phyloP scores from a whole-genome alignment of 2,113 vertebrate species.

The Gobiocypris rarus region DNA sequence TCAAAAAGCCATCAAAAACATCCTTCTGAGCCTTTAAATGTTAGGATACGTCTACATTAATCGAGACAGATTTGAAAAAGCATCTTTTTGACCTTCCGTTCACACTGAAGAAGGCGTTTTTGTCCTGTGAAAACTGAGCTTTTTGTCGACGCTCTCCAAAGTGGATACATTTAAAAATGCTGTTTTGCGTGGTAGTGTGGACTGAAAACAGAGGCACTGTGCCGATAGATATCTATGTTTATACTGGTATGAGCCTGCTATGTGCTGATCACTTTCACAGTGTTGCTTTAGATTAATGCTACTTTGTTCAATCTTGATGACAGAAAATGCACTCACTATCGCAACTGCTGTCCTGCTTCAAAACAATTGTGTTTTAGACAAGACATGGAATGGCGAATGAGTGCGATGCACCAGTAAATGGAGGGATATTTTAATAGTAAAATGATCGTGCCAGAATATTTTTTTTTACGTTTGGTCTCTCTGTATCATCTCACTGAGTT shows the following conservation, averaged over 20 bases:
- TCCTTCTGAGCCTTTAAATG: slow-evolving; percentile 15
- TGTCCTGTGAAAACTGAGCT: no score
- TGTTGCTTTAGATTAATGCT: no score
- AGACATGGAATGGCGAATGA: no score
- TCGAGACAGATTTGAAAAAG: background rate
- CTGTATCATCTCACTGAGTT: no score
- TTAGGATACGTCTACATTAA: background rate
- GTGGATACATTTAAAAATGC: background rate
- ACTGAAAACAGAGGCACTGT: background rate
- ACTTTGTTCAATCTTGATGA: no score
- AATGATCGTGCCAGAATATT: background rate
- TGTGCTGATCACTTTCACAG: no score
- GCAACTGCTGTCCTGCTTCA: no score
- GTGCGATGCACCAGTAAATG: no score
- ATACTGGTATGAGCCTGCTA: no score
- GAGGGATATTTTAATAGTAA: background rate
- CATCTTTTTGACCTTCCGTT: background rate
- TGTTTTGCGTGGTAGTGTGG: background rate
- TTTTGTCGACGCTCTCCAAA: background rate
- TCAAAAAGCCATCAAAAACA: background rate
- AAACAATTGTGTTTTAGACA: no score
- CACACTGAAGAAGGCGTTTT: background rate
- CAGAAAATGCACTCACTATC: no score
- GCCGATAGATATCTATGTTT: no score
- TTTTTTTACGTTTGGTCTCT: background rate